These are phyloP conservation scores for Folsomia manolachei DNA, from an alignment of 2,888 invertebrate species.

Conservation along the genomic window DNA sequence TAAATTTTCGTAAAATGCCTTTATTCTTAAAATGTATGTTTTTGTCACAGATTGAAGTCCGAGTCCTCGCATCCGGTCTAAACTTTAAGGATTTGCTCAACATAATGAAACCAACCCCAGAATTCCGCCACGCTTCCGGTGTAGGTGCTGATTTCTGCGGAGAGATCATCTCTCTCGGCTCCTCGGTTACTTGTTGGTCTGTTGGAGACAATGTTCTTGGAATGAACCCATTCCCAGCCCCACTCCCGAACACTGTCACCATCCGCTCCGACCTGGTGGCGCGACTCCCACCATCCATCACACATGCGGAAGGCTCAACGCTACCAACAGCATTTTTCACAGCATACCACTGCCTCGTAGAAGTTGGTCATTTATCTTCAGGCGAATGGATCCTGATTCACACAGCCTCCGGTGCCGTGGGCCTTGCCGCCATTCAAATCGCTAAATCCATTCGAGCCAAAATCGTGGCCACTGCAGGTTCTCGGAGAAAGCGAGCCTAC, in stretches of 20 bases:
- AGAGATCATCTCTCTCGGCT: conserved; percentile 60
- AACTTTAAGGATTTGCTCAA: conserved; percentile 40
- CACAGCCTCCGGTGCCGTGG: conserved; percentile 43
- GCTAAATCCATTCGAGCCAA: conserved; percentile 32
- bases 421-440: conserved; percentile 38
- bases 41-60: conserved; percentile 25
- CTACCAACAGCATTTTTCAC: conserved; percentile 38
- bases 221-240: conserved; percentile 21
- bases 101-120: conserved; percentile 32
- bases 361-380: conserved; percentile 28
- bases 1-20: no score
- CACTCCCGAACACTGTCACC: conserved; percentile 36
- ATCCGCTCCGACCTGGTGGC: conserved; percentile 30
- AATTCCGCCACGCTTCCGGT: conserved; percentile 17
- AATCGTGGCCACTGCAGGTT: conserved; percentile 40
- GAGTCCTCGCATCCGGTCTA: conserved; percentile 34
- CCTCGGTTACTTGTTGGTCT: conserved; percentile 60
- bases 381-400: conserved; percentile 37
- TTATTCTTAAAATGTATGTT: no score
- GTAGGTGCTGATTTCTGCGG: conserved; percentile 71
- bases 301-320: conserved; percentile 34
- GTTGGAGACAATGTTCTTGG: conserved; percentile 65
- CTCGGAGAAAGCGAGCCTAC: conserved; percentile 31
- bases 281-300: conserved; percentile 29
- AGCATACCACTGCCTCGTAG: conserved; percentile 31